Evolutionary conservation across 2,113 vertebrate genomes (phyloP).

Genomic region (Polyodon spathula): DNA sequence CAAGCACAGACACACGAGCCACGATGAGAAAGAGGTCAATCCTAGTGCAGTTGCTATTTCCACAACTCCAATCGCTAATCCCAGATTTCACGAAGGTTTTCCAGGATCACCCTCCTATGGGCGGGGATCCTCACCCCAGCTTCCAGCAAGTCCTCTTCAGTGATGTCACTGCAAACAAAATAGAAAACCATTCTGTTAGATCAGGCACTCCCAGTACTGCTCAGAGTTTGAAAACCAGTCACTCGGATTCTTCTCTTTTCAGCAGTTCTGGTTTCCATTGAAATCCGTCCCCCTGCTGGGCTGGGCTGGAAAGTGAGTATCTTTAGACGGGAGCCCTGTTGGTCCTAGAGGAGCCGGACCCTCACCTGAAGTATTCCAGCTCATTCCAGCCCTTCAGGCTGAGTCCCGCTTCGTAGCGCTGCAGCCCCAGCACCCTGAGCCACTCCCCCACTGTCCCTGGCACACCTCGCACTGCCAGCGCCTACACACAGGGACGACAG

Average conservation of each 20-base stretch:
- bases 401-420: constrained; percentile 48
- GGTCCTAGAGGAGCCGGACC: neutral
- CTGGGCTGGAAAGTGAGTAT: no score
- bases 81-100: constrained; percentile 52
- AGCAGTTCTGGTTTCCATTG: no score
- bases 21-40: no score
- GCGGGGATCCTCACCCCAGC: constrained; percentile 44
- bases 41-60: neutral
- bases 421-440: constrained; percentile 48
- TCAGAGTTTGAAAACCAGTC: no score
- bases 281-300: no score
- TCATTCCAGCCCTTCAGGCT: constrained; percentile 63
- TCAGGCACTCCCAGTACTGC: neutral
- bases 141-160: constrained; percentile 52
- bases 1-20: no score
- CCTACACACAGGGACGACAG: constrained; percentile 29
- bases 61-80: constrained; percentile 36
- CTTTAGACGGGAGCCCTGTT: no score
- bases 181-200: neutral
- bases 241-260: neutral
- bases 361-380: constrained; percentile 60
- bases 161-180: constrained; percentile 47
- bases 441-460: constrained; percentile 50
- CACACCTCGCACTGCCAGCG: constrained; percentile 47
- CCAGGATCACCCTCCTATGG: constrained; percentile 41